Evolutionary conservation across 2,797 vertebrate genomes (phyloP).

Genomic region (Eulemur albifrons): DNA sequence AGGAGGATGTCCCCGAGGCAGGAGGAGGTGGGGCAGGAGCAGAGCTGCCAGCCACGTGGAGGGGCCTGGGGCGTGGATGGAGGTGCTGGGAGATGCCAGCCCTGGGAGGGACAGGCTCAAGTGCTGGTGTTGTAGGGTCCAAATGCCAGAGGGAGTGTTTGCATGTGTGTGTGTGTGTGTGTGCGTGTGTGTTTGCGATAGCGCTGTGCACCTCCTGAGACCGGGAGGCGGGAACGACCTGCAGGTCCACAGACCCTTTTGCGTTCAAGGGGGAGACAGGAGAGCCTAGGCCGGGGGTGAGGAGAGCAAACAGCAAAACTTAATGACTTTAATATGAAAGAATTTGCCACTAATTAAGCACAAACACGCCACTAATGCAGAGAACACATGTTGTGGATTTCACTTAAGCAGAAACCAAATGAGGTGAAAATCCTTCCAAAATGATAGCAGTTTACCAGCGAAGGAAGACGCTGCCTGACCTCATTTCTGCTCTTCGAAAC

Average conservation of each 20-base stretch:
- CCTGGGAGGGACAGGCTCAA: not conserved
- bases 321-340: conserved; percentile 78
- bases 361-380: conserved; percentile 74
- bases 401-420: conserved; percentile 74
- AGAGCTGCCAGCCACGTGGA: not conserved
- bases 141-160: not conserved
- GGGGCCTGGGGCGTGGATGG: not conserved
- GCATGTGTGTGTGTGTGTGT: rapidly evolving
- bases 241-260: not conserved
- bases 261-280: not conserved
- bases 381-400: conserved; percentile 77
- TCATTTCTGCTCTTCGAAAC: not conserved
- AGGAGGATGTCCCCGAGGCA: not conserved
- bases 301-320: conserved; percentile 68
- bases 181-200: rapidly evolving
- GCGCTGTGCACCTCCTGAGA: not conserved
- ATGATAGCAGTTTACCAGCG: conserved; percentile 63
- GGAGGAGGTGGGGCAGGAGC: not conserved
- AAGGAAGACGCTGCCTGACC: conserved; percentile 36
- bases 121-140: not conserved
- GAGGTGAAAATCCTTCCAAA: conserved; percentile 74
- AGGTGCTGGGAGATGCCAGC: not conserved
- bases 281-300: conserved; percentile 52
- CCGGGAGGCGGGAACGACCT: not conserved
- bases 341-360: conserved; percentile 79